phyloP scores from a whole-genome alignment of 2,113 vertebrate genomes.

The Zosterops borbonicus region DNA sequence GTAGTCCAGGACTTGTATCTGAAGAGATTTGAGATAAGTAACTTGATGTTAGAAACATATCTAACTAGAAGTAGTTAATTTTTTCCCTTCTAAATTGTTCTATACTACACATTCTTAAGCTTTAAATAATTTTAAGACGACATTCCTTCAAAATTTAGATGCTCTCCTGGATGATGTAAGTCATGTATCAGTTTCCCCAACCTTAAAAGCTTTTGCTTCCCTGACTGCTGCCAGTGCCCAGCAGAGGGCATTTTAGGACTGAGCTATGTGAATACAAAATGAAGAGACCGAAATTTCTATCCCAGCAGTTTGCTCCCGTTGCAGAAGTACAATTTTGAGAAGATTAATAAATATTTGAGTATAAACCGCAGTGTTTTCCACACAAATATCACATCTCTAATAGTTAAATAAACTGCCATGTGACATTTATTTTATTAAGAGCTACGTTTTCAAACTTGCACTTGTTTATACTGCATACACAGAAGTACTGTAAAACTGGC shows the following conservation, averaged over 20 bases:
- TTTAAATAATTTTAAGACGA: not conserved
- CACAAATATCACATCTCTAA: slow-evolving; percentile 6
- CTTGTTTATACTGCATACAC: not conserved
- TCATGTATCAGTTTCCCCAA: not conserved
- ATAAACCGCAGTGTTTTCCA: not conserved
- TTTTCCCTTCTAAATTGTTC: not conserved
- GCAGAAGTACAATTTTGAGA: not conserved
- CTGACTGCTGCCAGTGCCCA: slow-evolving; percentile 30
- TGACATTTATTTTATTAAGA: slow-evolving; percentile 38
- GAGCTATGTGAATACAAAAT: not conserved
- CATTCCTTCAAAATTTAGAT: not conserved
- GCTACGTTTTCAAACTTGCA: slow-evolving; percentile 26
- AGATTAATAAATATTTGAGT: slow-evolving; percentile 41
- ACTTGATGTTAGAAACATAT: not conserved
- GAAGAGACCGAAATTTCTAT: not conserved
- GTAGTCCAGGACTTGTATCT: not conserved
- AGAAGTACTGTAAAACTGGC: not conserved
- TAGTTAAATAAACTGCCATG: slow-evolving; percentile 21
- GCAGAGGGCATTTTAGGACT: slow-evolving; percentile 72
- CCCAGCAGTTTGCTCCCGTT: not conserved
- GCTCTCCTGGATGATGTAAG: not conserved
- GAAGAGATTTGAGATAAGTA: not conserved
- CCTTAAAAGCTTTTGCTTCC: not conserved
- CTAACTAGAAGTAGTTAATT: not conserved
- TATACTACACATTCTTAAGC: not conserved